Conservation (phyloP, 2,888 invertebrate genomes). For the Drosophila melanocephala region DNA sequence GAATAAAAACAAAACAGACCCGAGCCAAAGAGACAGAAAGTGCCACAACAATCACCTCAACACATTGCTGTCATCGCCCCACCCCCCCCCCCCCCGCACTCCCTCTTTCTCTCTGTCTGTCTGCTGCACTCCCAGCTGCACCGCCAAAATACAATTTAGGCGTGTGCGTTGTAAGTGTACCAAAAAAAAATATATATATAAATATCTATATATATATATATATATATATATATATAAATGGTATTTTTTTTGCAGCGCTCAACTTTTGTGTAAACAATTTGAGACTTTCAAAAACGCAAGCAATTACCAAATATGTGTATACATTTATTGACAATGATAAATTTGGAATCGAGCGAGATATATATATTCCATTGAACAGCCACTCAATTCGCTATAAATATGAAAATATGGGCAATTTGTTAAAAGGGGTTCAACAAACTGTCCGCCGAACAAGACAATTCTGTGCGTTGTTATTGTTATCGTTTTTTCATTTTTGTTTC, state of each 20-base stretch:
- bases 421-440: slow-evolving; percentile 38
- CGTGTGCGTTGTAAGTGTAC: slow-evolving; percentile 13
- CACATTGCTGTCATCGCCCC: slow-evolving; percentile 15
- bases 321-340: slow-evolving; percentile 55
- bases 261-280: slow-evolving; percentile 38
- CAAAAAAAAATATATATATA: neutral
- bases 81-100: too few species aligned
- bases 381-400: slow-evolving; percentile 34
- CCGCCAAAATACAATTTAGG: slow-evolving; percentile 35
- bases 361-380: slow-evolving; percentile 5
- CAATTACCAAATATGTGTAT: slow-evolving; percentile 31
- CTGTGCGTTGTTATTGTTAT: slow-evolving; percentile 19
- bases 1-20: neutral
- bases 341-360: slow-evolving; percentile 47
- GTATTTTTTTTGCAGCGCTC: slow-evolving; percentile 4
- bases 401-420: slow-evolving; percentile 40
- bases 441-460: slow-evolving; percentile 5
- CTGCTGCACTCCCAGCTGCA: neutral
- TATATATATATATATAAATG: neutral
- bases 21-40: slow-evolving; percentile 37
- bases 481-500: slow-evolving; percentile 1
- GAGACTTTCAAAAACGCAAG: slow-evolving; percentile 18
- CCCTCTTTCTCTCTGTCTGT: neutral
- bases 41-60: slow-evolving; percentile 49
- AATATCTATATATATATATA: neutral